Conservation (phyloP, 2,888 invertebrate species). For the Venustoraphidia nigricollis region DNA sequence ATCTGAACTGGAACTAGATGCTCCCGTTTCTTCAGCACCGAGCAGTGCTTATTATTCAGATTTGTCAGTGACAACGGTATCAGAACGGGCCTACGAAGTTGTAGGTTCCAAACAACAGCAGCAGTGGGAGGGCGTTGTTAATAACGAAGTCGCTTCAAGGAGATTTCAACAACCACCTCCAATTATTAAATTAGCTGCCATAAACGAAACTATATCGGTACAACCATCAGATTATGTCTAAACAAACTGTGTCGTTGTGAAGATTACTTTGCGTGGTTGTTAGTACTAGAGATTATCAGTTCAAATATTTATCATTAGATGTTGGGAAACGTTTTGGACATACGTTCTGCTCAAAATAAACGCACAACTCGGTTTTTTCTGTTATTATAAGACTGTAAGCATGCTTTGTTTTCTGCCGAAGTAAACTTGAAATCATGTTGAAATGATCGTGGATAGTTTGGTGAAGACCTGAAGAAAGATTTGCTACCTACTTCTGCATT, state of each 20-base stretch:
- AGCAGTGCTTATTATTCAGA: constrained; percentile 63
- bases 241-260: constrained; percentile 4
- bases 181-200: constrained; percentile 33
- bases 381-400: too few relatives aligned
- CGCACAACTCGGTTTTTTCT: too few relatives aligned
- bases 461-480: too few relatives aligned
- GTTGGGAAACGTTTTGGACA: too few relatives aligned
- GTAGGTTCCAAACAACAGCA: constrained; percentile 24
- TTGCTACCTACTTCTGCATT: too few relatives aligned
- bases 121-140: constrained; percentile 17
- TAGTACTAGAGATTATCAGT: too few relatives aligned
- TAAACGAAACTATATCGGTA: constrained; percentile 38
- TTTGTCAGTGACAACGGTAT: constrained; percentile 37
- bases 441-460: too few relatives aligned
- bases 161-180: constrained; percentile 29
- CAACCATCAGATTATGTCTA: constrained; percentile 43
- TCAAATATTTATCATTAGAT: too few relatives aligned
- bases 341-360: too few relatives aligned
- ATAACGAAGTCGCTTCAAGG: constrained; percentile 21
- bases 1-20: constrained; percentile 34
- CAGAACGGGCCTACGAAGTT: constrained; percentile 42
- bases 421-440: too few relatives aligned
- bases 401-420: too few relatives aligned
- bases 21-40: constrained; percentile 46
- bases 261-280: too few relatives aligned